Percentiles rank a stretch among this genome's conserved stretches.
phyloP scores from a whole-genome alignment of 1,140 invertebrate genomes.

The Magallana gigas region DNA sequence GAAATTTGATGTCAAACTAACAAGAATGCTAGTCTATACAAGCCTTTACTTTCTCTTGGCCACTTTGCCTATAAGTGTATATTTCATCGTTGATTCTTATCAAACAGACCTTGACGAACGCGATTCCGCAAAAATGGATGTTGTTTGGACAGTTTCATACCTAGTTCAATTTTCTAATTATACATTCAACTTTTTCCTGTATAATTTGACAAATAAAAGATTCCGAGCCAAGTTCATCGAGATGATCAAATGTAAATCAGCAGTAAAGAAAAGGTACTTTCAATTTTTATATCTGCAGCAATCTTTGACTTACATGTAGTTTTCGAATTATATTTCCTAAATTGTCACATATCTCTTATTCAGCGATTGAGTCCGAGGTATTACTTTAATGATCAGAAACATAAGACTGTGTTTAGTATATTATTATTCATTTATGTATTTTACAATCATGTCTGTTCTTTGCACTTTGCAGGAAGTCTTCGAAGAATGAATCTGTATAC shows the following conservation, averaged over 20 bases:
- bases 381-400: too few relatives aligned
- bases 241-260: conserved; percentile 17
- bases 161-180: conserved; percentile 89
- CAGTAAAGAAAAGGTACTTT: background rate
- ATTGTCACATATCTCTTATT: too few relatives aligned
- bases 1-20: conserved; percentile 55
- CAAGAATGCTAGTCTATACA: conserved; percentile 66
- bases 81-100: conserved; percentile 67
- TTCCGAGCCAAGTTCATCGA: conserved; percentile 81
- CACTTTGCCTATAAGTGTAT: conserved; percentile 67
- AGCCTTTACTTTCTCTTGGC: conserved; percentile 68
- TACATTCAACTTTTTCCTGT: conserved; percentile 91
- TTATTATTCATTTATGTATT: too few relatives aligned
- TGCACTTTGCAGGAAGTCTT: background rate
- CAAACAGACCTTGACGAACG: background rate
- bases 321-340: too few relatives aligned
- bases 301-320: too few relatives aligned
- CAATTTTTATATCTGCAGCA: too few relatives aligned
- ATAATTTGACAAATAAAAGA: conserved; percentile 89
- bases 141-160: conserved; percentile 82
- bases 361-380: too few relatives aligned
- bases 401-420: too few relatives aligned
- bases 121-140: conserved; percentile 51
- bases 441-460: too few relatives aligned
- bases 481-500: background rate